Evolutionary conservation across 1,140 invertebrate species (phyloP).

Genomic region (Drosophila grimshawi): DNA sequence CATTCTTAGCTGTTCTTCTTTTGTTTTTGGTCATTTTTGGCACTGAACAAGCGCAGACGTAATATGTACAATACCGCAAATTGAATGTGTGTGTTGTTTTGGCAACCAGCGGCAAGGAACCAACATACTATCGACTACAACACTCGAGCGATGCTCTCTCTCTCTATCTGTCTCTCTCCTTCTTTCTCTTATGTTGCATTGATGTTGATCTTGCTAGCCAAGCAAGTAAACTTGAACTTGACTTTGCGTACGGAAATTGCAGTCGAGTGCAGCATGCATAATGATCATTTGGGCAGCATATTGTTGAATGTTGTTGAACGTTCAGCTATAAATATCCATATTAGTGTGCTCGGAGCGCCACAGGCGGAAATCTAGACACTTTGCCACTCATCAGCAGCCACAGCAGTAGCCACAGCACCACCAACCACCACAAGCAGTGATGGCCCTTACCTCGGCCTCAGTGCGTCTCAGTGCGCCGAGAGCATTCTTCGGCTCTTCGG

Average conservation of each 20-base stretch:
- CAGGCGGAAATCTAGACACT: conserved; percentile 59
- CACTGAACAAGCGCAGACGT: conserved; percentile 38
- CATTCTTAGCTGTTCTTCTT: not conserved
- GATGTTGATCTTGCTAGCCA: conserved; percentile 3
- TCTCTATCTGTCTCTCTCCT: not conserved
- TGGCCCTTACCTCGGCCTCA: conserved; percentile 24
- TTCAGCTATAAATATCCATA: conserved; percentile 58
- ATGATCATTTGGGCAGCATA: not conserved
- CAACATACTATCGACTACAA: conserved; percentile 9
- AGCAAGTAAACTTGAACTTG: conserved; percentile 69
- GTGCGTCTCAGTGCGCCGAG: conserved; percentile 10
- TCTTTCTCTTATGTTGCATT: not conserved
- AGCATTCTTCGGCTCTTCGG: conserved; percentile 7
- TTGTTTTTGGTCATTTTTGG: conserved; percentile 44
- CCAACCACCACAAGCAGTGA: conserved; percentile 3
- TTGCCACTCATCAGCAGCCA: conserved; percentile 13
- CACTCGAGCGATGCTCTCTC: conserved; percentile 37
- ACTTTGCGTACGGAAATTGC: conserved; percentile 53
- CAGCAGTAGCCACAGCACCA: not conserved
- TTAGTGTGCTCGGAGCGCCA: conserved; percentile 43
- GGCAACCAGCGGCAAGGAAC: conserved; percentile 12
- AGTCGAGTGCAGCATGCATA: conserved; percentile 26
- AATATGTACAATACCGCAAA: conserved; percentile 16
- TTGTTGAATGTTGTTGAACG: conserved; percentile 13
- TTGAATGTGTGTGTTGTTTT: conserved; percentile 29